Evolutionary conservation across 1,140 invertebrate species (phyloP).

Genomic region (Euglossa dilemma): DNA sequence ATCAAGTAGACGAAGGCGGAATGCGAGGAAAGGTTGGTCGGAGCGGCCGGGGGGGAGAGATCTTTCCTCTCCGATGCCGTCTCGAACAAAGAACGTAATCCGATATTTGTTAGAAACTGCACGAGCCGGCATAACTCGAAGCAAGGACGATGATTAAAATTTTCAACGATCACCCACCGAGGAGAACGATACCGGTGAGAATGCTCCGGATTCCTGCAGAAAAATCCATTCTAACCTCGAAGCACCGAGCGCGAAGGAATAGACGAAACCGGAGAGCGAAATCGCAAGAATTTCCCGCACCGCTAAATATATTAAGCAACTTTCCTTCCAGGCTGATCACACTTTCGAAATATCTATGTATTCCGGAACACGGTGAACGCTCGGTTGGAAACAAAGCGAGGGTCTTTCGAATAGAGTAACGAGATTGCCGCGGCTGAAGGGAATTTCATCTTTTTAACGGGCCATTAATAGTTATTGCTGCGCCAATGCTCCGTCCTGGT

Average conservation of each 20-base stretch:
- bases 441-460: conserved; percentile 6
- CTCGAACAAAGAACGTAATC: conserved; percentile 4
- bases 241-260: neutral
- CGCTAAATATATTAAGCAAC: neutral
- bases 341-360: neutral
- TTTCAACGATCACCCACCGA: neutral
- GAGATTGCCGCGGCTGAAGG: neutral
- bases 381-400: neutral
- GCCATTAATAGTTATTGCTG: conserved; percentile 24
- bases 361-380: neutral
- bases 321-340: neutral
- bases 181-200: neutral
- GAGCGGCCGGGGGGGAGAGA: too few species aligned
- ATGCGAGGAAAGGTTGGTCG: neutral
- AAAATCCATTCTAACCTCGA: neutral
- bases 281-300: neutral
- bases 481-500: conserved; percentile 31
- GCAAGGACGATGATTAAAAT: neutral
- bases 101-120: conserved; percentile 9
- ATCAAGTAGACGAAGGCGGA: conserved; percentile 27
- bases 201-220: too few species aligned
- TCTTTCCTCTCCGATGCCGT: neutral
- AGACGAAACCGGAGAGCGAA: neutral
- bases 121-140: neutral
- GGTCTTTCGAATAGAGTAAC: neutral